Conservation (phyloP, 2,113 vertebrate species). For the Parotia lawesii region DNA sequence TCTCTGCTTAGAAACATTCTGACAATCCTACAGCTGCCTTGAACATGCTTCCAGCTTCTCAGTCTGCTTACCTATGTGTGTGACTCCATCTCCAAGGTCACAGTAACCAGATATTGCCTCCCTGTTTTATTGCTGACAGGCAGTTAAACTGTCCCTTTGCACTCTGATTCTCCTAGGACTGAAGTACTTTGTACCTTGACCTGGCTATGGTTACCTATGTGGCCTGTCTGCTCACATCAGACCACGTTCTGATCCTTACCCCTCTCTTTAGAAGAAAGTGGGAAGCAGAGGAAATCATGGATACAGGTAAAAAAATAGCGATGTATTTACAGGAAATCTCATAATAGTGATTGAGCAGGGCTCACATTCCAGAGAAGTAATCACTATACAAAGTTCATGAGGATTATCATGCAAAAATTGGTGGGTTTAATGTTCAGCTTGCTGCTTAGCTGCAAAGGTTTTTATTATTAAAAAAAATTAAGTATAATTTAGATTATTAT, state of each 20-base stretch:
- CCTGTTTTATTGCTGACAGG: conserved; percentile 21
- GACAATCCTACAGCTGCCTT: conserved; percentile 14
- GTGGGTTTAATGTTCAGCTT: neutral
- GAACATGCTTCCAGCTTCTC: neutral
- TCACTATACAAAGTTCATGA: neutral
- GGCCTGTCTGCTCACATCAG: neutral
- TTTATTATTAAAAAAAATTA: neutral
- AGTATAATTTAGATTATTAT: neutral
- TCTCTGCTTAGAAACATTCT: neutral
- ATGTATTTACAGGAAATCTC: neutral
- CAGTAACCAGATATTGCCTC: conserved; percentile 8
- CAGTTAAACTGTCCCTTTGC: neutral
- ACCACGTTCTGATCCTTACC: neutral
- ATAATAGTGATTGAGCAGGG: neutral
- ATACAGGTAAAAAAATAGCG: neutral
- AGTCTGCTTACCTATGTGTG: neutral
- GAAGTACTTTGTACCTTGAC: neutral
- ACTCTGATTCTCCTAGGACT: neutral
- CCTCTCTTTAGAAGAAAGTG: neutral
- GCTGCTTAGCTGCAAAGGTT: neutral
- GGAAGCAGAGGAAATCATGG: neutral
- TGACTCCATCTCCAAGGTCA: neutral
- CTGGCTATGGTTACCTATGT: neutral
- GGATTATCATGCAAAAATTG: neutral
- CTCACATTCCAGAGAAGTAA: neutral